Conservation (phyloP, 2,888 invertebrate genomes). For the Scelioninae gen. 1 region DNA sequence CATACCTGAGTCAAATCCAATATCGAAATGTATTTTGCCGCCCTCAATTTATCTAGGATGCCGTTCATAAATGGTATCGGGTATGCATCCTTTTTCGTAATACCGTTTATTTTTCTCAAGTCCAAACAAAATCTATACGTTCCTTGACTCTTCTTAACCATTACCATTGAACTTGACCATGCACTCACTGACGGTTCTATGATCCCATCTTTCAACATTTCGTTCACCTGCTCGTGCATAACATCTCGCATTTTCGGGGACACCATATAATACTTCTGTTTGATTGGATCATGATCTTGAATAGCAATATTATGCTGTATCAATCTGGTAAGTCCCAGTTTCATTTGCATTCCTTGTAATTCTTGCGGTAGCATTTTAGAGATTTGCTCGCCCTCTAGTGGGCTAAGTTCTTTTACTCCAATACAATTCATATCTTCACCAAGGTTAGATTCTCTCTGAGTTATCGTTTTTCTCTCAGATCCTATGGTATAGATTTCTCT, state of each 20-base stretch:
- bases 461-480: too few species aligned
- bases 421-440: too few species aligned
- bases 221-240: not conserved
- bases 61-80: too few species aligned
- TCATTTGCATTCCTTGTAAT: conserved; percentile 3
- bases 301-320: conserved; percentile 8
- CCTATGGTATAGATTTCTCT: too few species aligned
- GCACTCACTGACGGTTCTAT: conserved; percentile 72
- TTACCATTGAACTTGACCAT: conserved; percentile 75
- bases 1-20: conserved; percentile 76
- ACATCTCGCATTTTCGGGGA: not conserved
- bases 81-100: too few species aligned
- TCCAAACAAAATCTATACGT: conserved; percentile 76
- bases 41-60: too few species aligned
- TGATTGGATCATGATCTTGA: conserved; percentile 1
- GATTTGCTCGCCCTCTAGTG: too few species aligned
- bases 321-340: not conserved
- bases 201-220: conserved; percentile 62
- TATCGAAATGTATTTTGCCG: conserved; percentile 72
- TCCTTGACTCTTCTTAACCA: conserved; percentile 73
- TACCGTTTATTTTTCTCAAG: conserved; percentile 75
- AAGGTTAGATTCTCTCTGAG: too few species aligned
- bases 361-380: conserved; percentile 2
- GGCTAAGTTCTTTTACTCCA: too few species aligned
- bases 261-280: conserved; percentile 8